These are phyloP conservation scores for Drosophila nr. perissopoda DNA, from an alignment of 2,888 invertebrate genomes.

Conservation along the genomic window DNA sequence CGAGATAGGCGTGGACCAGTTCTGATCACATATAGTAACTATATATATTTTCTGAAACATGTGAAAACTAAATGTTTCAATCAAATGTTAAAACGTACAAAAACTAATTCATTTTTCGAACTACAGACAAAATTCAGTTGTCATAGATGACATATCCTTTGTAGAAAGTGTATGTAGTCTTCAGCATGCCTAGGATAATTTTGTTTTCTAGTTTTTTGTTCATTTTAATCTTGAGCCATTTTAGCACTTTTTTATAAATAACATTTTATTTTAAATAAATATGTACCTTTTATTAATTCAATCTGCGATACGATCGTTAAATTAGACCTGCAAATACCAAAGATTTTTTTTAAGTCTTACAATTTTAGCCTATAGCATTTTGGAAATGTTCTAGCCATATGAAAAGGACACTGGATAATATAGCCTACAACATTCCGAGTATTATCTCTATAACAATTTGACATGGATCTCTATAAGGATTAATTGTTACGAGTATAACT, in stretches of 20 bases:
- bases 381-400: not conserved
- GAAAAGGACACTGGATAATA: not conserved
- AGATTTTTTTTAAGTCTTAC: not conserved
- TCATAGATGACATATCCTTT: not conserved
- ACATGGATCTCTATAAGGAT: not conserved
- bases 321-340: not conserved
- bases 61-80: not conserved
- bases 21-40: not conserved
- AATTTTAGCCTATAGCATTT: not conserved
- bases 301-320: not conserved
- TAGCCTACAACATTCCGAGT: not conserved
- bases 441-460: not conserved
- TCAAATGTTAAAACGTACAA: not conserved
- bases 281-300: not conserved
- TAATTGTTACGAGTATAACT: not conserved
- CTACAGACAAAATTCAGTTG: not conserved
- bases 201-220: not conserved
- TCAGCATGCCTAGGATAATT: not conserved
- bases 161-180: not conserved
- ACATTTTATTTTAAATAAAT: not conserved
- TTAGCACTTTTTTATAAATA: not conserved
- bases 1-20: not conserved
- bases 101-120: not conserved
- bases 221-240: not conserved
- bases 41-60: not conserved